Evolutionary conservation across 1,140 invertebrate genomes (phyloP).

Genomic region (Aphaenogaster floridana): DNA sequence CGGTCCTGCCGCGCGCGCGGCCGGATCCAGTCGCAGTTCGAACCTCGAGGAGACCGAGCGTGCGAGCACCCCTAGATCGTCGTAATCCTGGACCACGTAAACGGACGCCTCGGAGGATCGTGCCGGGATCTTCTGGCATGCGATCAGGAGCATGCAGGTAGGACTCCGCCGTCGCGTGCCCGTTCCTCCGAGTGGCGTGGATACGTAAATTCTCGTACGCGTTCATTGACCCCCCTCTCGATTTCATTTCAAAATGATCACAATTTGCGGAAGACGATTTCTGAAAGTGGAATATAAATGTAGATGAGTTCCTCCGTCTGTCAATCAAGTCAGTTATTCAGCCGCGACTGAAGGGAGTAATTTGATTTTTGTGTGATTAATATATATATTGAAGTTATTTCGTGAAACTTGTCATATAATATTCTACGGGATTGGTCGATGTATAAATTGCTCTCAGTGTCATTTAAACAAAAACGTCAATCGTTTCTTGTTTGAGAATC

Average conservation of each 20-base stretch:
- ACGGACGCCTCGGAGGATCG: constrained; percentile 69
- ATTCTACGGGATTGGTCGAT: not conserved
- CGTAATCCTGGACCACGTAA: constrained; percentile 71
- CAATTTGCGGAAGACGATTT: not conserved
- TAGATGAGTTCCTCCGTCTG: not conserved
- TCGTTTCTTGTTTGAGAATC: not conserved
- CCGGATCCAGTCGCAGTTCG: constrained; percentile 79
- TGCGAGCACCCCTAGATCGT: constrained; percentile 28
- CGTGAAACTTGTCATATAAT: not conserved
- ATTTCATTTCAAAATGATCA: not conserved
- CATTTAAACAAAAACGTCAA: not conserved
- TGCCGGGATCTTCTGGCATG: constrained; percentile 81
- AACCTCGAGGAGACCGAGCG: constrained; percentile 70
- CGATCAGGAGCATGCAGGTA: constrained; percentile 84
- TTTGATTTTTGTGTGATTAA: not conserved
- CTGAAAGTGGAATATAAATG: not conserved
- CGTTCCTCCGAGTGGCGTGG: not conserved
- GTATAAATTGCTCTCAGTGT: not conserved
- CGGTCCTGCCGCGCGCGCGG: constrained; percentile 66
- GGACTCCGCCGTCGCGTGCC: not conserved
- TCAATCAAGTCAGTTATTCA: not conserved
- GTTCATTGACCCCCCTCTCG: not conserved
- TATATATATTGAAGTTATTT: not conserved
- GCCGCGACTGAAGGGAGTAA: not conserved
- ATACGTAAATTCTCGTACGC: not conserved